These are phyloP conservation scores for Spodoptera frugiperda DNA, from an alignment of 1,140 invertebrate species.

Conservation along the genomic window DNA sequence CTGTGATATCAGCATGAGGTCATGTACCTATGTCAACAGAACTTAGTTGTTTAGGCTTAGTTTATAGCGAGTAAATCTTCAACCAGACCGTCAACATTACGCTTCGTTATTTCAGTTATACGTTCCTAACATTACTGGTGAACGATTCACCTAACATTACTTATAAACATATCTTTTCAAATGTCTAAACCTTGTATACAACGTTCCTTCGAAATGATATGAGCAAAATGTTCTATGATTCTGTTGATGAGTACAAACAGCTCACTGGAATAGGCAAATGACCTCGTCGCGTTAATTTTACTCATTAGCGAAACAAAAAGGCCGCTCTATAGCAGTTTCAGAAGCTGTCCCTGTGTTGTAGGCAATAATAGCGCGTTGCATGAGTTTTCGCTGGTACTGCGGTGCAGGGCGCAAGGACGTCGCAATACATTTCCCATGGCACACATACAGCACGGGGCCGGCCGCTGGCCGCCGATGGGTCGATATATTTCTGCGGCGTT, in stretches of 20 bases:
- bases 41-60: neutral
- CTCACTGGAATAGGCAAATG: constrained; percentile 12
- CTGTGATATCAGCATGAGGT: constrained; percentile 4
- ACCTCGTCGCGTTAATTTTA: constrained; percentile 29
- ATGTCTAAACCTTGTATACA: constrained; percentile 1
- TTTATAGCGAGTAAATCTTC: too few species aligned
- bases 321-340: constrained; percentile 4
- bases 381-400: constrained; percentile 47
- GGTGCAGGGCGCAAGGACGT: constrained; percentile 60
- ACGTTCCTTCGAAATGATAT: neutral
- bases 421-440: constrained; percentile 65
- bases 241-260: constrained; percentile 10
- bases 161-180: neutral
- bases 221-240: neutral
- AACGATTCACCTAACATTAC: neutral
- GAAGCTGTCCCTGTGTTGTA: neutral
- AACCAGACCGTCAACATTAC: neutral
- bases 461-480: constrained; percentile 68
- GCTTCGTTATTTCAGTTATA: neutral
- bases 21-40: constrained; percentile 12
- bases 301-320: constrained; percentile 33
- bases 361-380: constrained; percentile 21
- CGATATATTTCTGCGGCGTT: constrained; percentile 82
- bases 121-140: neutral
- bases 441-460: constrained; percentile 60